A percentile compares a stretch with the other conserved stretches of the same genome.
Evolutionary conservation across 2,888 invertebrate genomes (phyloP).

Genomic region (Colostygia pectinataria): DNA sequence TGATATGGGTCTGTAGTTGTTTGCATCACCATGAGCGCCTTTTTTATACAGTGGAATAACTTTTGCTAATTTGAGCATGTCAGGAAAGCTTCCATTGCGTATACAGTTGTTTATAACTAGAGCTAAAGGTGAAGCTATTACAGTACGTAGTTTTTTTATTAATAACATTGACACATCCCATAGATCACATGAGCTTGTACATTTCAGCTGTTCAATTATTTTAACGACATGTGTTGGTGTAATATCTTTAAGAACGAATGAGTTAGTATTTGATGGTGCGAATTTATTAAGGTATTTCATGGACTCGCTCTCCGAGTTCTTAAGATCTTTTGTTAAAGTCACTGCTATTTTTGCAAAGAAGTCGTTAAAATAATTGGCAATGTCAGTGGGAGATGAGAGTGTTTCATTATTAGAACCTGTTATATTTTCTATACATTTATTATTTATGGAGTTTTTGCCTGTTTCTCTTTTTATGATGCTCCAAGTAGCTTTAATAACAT

Average conservation of each 20-base stretch:
- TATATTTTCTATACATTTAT: not conserved
- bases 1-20: no score
- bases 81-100: not conserved
- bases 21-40: not conserved
- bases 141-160: not conserved
- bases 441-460: not conserved
- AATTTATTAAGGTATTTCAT: not conserved
- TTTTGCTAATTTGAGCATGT: constrained; percentile 3
- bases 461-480: constrained; percentile 1
- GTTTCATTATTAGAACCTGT: not conserved
- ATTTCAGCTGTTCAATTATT: not conserved
- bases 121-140: not conserved
- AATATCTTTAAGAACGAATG: not conserved
- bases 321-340: not conserved
- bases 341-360: constrained; percentile 1
- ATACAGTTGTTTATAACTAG: constrained; percentile 2
- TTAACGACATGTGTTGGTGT: not conserved
- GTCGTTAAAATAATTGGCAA: constrained; percentile 3
- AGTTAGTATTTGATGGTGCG: not conserved
- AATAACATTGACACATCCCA: not conserved
- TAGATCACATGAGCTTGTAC: not conserved
- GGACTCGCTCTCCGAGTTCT: not conserved
- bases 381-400: not conserved
- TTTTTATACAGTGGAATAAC: constrained; percentile 1
- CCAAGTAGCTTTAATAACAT: no score